Percentiles rank a stretch among this genome's conserved stretches.
Evolutionary conservation across 2,113 vertebrate genomes (phyloP).

Genomic region (Orcinus orca): DNA sequence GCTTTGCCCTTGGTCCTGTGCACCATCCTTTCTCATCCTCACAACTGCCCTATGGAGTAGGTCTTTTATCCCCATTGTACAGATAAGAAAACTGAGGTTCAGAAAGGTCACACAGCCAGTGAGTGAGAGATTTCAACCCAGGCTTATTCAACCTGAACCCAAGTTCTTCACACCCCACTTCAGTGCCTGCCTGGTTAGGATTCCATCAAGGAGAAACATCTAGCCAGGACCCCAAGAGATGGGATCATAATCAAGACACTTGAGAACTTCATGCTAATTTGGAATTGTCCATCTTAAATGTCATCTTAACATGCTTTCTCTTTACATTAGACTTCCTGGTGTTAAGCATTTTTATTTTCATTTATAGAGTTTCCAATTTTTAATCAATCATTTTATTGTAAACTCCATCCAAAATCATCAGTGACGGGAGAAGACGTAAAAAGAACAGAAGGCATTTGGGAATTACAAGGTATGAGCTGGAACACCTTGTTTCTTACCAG

Average conservation of each 20-base stretch:
- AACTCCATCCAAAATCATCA: not conserved
- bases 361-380: constrained; percentile 11
- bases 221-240: not conserved
- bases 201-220: not conserved
- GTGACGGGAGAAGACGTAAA: not conserved
- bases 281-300: not conserved
- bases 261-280: not conserved
- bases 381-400: constrained; percentile 31
- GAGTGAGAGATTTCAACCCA: not conserved
- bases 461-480: not conserved
- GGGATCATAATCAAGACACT: not conserved
- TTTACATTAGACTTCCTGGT: not conserved
- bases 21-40: not conserved
- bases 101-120: not conserved
- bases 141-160: not conserved
- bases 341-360: constrained; percentile 20
- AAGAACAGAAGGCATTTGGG: not conserved
- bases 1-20: not conserved
- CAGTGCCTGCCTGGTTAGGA: not conserved
- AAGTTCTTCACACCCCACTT: not conserved
- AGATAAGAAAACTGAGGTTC: not conserved
- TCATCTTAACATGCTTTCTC: not conserved
- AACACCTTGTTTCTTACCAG: not conserved
- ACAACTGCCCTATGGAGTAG: not conserved
- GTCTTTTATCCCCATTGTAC: not conserved